These are phyloP conservation scores for Synanthedon vespiformis DNA, from an alignment of 2,888 invertebrate species.

Conservation along the genomic window DNA sequence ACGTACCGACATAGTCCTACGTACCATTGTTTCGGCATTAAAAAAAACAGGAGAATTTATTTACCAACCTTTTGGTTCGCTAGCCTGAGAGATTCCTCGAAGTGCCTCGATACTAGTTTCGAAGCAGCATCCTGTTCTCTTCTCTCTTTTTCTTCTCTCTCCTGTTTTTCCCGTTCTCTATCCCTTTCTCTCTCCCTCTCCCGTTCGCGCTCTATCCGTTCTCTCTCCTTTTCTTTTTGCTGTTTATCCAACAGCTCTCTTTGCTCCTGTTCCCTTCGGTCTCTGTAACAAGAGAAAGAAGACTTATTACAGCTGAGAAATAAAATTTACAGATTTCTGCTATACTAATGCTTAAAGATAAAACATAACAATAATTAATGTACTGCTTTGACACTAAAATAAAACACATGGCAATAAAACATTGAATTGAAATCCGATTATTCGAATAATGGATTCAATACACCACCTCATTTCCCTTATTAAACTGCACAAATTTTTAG, in stretches of 20 bases:
- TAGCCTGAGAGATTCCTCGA: constrained; percentile 86
- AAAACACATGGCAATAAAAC: too few species aligned
- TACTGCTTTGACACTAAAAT: too few species aligned
- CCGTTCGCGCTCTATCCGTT: constrained; percentile 73
- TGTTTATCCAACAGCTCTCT: constrained; percentile 76
- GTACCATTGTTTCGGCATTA: too few species aligned
- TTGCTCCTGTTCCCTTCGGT: constrained; percentile 63
- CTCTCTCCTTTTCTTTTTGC: constrained; percentile 75
- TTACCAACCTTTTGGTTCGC: constrained; percentile 75
- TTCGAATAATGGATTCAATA: too few species aligned
- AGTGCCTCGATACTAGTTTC: constrained; percentile 87
- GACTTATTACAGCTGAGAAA: not conserved
- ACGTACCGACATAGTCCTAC: too few species aligned
- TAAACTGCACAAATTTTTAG: too few species aligned
- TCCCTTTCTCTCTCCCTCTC: constrained; percentile 67
- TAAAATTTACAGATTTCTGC: not conserved
- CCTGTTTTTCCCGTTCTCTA: constrained; percentile 63
- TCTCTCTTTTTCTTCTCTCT: constrained; percentile 67
- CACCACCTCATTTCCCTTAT: too few species aligned
- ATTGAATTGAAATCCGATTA: too few species aligned
- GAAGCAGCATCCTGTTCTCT: constrained; percentile 81
- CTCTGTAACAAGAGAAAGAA: constrained; percentile 38
- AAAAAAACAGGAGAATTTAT: too few species aligned
- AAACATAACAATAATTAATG: too few species aligned
- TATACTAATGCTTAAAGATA: not conserved